Conservation (phyloP, 2,888 invertebrate species). For the Hydriomena furcata region DNA sequence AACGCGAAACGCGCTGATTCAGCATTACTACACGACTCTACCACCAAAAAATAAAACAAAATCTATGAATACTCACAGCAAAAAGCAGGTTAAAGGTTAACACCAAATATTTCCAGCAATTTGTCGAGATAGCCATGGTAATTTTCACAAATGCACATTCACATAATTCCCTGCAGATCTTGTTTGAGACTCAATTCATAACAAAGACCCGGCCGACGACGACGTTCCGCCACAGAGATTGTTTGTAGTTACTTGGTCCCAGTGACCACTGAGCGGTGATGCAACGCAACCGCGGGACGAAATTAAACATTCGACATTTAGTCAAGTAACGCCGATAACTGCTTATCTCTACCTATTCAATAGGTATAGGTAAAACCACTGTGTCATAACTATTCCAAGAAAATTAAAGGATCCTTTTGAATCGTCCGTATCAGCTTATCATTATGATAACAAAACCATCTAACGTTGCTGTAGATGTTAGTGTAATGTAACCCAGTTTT, state of each 20-base stretch:
- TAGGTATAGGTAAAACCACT: slow-evolving; percentile 37
- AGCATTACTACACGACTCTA: slow-evolving; percentile 32
- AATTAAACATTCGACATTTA: slow-evolving; percentile 72
- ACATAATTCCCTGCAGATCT: slow-evolving; percentile 68
- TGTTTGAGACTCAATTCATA: slow-evolving; percentile 66
- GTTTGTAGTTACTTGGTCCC: slow-evolving; percentile 57
- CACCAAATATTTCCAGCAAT: slow-evolving; percentile 80
- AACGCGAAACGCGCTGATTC: slow-evolving; percentile 45
- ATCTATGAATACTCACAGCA: slow-evolving; percentile 59
- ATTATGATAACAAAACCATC: slow-evolving; percentile 51
- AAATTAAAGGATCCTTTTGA: slow-evolving; percentile 48
- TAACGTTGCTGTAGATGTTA: slow-evolving; percentile 32
- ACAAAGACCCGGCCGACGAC: slow-evolving; percentile 63
- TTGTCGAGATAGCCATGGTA: slow-evolving; percentile 75
- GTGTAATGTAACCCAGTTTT: slow-evolving; percentile 71
- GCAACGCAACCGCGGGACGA: slow-evolving; percentile 62
- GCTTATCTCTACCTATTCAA: slow-evolving; percentile 41
- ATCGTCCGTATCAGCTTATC: slow-evolving; percentile 66
- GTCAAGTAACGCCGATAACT: slow-evolving; percentile 46
- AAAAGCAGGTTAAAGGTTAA: slow-evolving; percentile 76
- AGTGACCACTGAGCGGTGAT: slow-evolving; percentile 53
- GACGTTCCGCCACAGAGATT: slow-evolving; percentile 72
- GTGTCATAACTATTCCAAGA: slow-evolving; percentile 42
- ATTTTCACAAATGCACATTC: slow-evolving; percentile 49
- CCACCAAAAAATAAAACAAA: slow-evolving; percentile 38